Conservation (phyloP, 1,140 invertebrate species). For the Drosophila nikananu region DNA sequence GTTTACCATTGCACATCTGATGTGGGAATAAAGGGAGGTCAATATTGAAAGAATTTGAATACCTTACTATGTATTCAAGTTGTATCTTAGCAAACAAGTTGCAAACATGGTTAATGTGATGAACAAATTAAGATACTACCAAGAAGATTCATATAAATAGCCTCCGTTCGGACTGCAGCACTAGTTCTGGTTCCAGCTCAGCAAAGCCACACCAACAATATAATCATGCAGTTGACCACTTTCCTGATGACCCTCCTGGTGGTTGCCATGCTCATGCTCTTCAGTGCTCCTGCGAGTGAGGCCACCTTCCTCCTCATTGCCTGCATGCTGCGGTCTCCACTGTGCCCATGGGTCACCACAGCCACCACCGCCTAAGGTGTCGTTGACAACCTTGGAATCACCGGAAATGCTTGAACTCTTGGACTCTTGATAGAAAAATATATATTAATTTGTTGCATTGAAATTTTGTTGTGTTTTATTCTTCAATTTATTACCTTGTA, state of each 20-base stretch:
- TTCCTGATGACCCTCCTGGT: slow-evolving; percentile 33
- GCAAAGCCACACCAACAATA: not conserved
- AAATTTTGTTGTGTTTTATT: not conserved
- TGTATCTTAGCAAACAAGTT: not conserved
- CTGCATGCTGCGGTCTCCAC: slow-evolving; percentile 11
- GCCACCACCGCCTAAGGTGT: not conserved
- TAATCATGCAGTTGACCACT: slow-evolving; percentile 16
- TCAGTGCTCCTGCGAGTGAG: slow-evolving; percentile 16
- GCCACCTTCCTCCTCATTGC: slow-evolving; percentile 15
- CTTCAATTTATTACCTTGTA: not conserved
- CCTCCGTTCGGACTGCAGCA: not conserved
- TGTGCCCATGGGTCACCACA: slow-evolving; percentile 16
- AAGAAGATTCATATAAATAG: slow-evolving; percentile 8
- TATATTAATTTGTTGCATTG: slow-evolving; percentile 1
- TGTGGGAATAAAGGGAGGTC: not conserved
- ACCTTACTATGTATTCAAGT: slow-evolving; percentile 4
- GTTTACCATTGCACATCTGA: not conserved
- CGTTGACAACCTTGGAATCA: not conserved
- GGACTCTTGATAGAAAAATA: not conserved
- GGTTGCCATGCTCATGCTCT: slow-evolving; percentile 20
- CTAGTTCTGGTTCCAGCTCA: slow-evolving; percentile 10
- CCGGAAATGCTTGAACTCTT: not conserved
- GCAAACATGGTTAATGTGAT: not conserved
- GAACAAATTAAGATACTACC: not conserved
- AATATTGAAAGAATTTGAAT: not conserved